A percentile compares a stretch with the other conserved stretches of the same genome.
These are phyloP conservation scores for Schlechtendalia chinensis DNA, from an alignment of 1,140 invertebrate species.

Conservation along the genomic window DNA sequence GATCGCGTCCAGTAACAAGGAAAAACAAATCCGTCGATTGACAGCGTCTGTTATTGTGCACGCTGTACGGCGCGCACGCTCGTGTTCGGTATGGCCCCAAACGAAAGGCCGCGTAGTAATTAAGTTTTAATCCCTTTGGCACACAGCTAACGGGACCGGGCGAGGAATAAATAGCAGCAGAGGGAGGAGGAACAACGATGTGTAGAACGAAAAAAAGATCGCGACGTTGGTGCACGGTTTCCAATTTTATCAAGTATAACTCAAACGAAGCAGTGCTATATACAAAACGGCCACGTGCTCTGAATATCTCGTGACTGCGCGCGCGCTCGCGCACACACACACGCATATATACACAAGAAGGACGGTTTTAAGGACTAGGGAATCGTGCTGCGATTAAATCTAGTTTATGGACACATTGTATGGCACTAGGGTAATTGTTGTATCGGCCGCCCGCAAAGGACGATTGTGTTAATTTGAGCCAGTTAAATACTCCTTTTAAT, in stretches of 20 bases:
- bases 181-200: not conserved
- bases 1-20: not conserved
- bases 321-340: too few relatives aligned
- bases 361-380: not conserved
- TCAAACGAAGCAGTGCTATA: slow-evolving; percentile 30
- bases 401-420: slow-evolving; percentile 48
- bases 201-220: too few relatives aligned
- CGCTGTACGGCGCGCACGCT: not conserved
- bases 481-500: slow-evolving; percentile 18
- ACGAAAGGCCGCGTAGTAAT: slow-evolving; percentile 24
- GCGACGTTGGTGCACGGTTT: not conserved
- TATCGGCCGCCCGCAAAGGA: slow-evolving; percentile 5
- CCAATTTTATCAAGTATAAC: slow-evolving; percentile 38
- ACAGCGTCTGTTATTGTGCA: not conserved
- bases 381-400: slow-evolving; percentile 40
- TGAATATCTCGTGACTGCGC: slow-evolving; percentile 7
- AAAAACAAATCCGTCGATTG: slow-evolving; percentile 26
- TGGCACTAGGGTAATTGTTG: slow-evolving; percentile 24
- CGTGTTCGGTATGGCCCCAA: not conserved
- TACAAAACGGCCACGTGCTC: slow-evolving; percentile 41
- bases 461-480: slow-evolving; percentile 27
- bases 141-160: not conserved
- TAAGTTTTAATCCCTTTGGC: slow-evolving; percentile 45
- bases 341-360: not conserved
- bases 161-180: not conserved